phyloP scores from a whole-genome alignment of 2,888 invertebrate species.

The Theretra japonica region DNA sequence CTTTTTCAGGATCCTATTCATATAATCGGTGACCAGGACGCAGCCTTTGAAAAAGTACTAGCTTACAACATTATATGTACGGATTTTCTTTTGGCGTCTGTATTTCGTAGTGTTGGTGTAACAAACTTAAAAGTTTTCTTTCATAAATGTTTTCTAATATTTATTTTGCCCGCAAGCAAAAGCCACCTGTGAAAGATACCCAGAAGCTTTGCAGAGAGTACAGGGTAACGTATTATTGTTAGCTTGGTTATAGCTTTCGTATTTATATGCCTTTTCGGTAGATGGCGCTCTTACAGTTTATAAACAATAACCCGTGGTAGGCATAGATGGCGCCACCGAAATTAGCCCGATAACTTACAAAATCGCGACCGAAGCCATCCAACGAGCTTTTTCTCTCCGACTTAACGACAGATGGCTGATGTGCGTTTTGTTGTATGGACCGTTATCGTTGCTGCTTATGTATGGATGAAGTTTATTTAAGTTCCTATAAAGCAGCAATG shows the following conservation, averaged over 20 bases:
- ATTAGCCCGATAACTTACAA: constrained; percentile 9
- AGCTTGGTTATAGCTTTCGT: neutral
- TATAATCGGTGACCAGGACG: too few species aligned
- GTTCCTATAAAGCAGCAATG: constrained; percentile 39
- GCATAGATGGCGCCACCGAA: constrained; percentile 21
- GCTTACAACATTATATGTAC: too few species aligned
- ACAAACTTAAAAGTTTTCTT: neutral
- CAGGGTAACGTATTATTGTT: neutral
- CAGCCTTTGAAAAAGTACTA: too few species aligned
- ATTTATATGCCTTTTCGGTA: neutral
- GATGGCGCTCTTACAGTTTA: constrained; percentile 13
- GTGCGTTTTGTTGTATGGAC: constrained; percentile 7
- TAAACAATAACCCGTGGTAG: too few species aligned
- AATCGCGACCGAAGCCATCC: neutral
- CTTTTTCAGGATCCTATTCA: too few species aligned
- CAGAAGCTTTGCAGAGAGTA: neutral
- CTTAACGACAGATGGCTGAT: constrained; percentile 38
- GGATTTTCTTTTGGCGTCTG: too few species aligned
- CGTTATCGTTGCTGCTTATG: constrained; percentile 51
- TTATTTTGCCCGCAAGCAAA: neutral
- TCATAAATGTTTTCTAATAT: neutral
- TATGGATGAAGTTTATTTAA: neutral
- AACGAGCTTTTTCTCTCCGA: constrained; percentile 38
- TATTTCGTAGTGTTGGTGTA: too few species aligned
- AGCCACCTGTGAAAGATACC: constrained; percentile 6